Percentiles rank a stretch among this genome's conserved stretches.
These are phyloP conservation scores for Paedocypris micromegethes DNA, from an alignment of 2,797 vertebrate species.

Conservation along the genomic window DNA sequence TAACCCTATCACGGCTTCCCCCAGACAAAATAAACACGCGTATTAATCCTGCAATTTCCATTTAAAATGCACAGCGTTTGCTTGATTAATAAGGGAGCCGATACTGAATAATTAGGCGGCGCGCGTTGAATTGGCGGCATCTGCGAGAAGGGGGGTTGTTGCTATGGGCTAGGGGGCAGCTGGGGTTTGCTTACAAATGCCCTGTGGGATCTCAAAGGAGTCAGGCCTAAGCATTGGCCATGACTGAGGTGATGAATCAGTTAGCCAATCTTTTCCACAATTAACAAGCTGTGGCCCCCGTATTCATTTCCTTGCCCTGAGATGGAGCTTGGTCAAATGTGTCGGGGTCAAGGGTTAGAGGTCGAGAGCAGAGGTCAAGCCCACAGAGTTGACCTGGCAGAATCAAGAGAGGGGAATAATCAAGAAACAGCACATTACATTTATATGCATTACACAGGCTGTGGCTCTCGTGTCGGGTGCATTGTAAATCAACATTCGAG, in stretches of 20 bases:
- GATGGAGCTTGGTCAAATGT: constrained; percentile 97
- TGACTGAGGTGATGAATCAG: constrained; percentile 99
- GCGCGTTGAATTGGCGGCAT: constrained; percentile 67
- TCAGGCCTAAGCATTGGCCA: constrained; percentile 99
- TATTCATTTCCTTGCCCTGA: constrained; percentile 97
- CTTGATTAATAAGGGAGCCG: constrained; percentile 98
- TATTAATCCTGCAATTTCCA: constrained; percentile 99
- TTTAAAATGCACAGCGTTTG: constrained; percentile 98
- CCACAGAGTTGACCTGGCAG: constrained; percentile 71
- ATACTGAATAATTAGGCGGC: constrained; percentile 98
- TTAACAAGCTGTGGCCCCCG: constrained; percentile 89
- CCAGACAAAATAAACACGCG: constrained; percentile 97
- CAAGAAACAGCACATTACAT: constrained; percentile 70
- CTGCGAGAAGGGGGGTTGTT: constrained; percentile 45
- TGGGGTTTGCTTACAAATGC: constrained; percentile 85
- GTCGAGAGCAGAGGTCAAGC: constrained; percentile 89
- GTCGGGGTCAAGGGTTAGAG: constrained; percentile 91
- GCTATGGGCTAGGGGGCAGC: constrained; percentile 92
- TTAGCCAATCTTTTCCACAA: constrained; percentile 96
- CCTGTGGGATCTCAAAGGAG: constrained; percentile 86
- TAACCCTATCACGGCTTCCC: constrained; percentile 97
- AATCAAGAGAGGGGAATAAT: constrained; percentile 56
- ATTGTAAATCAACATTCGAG: constrained; percentile 56
- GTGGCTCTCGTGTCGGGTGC: constrained; percentile 49
- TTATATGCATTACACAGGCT: constrained; percentile 44